phyloP scores from a whole-genome alignment of 2,888 invertebrate species.

The Netelia inedita region DNA sequence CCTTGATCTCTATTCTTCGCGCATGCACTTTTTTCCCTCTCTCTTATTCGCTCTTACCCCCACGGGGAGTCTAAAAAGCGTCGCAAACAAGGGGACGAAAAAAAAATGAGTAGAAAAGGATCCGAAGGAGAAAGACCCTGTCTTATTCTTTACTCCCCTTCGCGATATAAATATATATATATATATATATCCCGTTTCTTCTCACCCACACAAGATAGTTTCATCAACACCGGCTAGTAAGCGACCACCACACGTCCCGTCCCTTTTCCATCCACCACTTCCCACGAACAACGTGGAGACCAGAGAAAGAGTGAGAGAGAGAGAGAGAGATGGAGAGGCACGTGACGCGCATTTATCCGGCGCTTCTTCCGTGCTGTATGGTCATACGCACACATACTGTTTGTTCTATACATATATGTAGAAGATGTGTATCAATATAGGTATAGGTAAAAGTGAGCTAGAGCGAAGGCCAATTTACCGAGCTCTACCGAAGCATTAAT shows the following conservation, averaged over 20 bases:
- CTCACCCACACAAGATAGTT: constrained; percentile 46
- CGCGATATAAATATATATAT: background rate
- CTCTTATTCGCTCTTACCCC: background rate
- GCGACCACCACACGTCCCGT: constrained; percentile 43
- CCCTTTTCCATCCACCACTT: constrained; percentile 41
- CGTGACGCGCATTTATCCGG: constrained; percentile 84
- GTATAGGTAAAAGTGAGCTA: constrained; percentile 35
- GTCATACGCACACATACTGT: constrained; percentile 16
- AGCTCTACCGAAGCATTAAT: constrained; percentile 79
- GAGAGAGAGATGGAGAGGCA: constrained; percentile 70
- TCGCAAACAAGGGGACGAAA: background rate
- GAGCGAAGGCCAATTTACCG: constrained; percentile 79
- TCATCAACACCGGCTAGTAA: constrained; percentile 67
- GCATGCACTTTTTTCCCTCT: constrained; percentile 6
- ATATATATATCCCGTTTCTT: constrained; percentile 27
- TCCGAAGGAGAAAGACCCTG: constrained; percentile 1
- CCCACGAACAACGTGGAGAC: background rate
- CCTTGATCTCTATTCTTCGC: constrained; percentile 20
- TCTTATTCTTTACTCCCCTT: constrained; percentile 28
- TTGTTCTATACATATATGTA: constrained; percentile 28
- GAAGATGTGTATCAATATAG: constrained; percentile 33
- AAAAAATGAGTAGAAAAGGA: constrained; percentile 28
- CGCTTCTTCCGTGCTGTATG: constrained; percentile 59
- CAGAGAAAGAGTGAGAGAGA: constrained; percentile 22
- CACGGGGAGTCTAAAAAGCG: background rate